Evolutionary conservation across 2,113 vertebrate species (phyloP), one percentile per base, ranked within the genome.

Genomic region (Condylura cristata): DNA sequence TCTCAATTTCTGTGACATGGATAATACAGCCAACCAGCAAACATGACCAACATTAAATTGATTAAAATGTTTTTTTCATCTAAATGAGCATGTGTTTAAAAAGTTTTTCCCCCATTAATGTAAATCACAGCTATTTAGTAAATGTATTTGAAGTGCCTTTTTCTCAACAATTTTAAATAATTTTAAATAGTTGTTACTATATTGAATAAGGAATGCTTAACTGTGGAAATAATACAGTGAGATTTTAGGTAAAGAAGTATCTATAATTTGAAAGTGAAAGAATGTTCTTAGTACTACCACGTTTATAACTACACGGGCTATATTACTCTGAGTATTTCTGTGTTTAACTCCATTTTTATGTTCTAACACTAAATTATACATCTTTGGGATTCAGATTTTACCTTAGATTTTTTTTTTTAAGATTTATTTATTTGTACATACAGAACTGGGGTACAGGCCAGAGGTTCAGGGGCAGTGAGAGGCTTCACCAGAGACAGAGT

Each of bases 21-120:
- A 71, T 83, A 79, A 51, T 90, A 56, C 61, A 89, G 53, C 61
- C 81, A 80, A 63, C 48, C 39, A 68, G 60, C 32, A 81, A 66
- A 48, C 26, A 48, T 66, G 41, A 81, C 76, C 53, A 71, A 65
- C 22, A n/a, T 92, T 83, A 91, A 74, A 86, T 34, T 48, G 51
- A 61, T 65, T 89, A 89, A 91, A 89, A 68, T 93, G 48, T 91
- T 78, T 94, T 78, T 94, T 37, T 89, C 44, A 66, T 92, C 26
- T 28, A 90, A 46, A 20, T 95, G 91, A 94, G 13, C 51, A 56
- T 76, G 37, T 78, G 28, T 56, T 94, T 93, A 30, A 66, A 82
- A 66, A 58, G 53, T 91, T 39, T 89, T 74, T 74, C 11, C 11
- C 46, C 60, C 66, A 44, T 74, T 60, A 80, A 17, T 75, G 1